Evolutionary conservation across 2,113 vertebrate genomes (phyloP).

Genomic region (Proterorhinus semilunaris): DNA sequence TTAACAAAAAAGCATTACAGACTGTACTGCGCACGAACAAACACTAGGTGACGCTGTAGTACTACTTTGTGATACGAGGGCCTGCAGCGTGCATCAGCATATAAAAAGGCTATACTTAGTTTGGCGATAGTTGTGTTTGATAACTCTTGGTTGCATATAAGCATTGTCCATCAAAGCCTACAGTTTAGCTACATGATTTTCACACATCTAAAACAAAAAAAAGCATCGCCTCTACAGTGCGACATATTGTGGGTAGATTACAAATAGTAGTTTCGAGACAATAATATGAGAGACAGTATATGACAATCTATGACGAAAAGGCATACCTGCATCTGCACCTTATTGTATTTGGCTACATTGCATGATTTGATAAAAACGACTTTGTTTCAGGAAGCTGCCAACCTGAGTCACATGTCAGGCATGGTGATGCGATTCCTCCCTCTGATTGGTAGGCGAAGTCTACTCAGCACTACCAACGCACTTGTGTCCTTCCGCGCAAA

Average conservation of each 20-base stretch:
- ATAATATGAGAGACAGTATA: too few relatives aligned
- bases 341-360: not conserved
- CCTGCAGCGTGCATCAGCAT: not conserved
- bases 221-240: too few relatives aligned
- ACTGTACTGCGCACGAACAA: not conserved
- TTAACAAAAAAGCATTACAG: not conserved
- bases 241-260: too few relatives aligned
- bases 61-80: not conserved
- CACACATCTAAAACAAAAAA: not conserved
- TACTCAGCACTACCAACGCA: slow-evolving; percentile 22
- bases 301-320: not conserved
- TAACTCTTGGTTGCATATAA: too few relatives aligned
- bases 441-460: slow-evolving; percentile 51
- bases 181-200: too few relatives aligned
- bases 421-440: slow-evolving; percentile 13
- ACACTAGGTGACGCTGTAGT: not conserved
- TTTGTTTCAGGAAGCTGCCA: slow-evolving; percentile 9
- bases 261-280: too few relatives aligned
- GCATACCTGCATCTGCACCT: not conserved
- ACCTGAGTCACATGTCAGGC: slow-evolving; percentile 55
- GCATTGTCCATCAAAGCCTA: too few relatives aligned
- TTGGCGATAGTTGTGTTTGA: too few relatives aligned
- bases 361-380: not conserved
- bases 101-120: not conserved
- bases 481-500: slow-evolving; percentile 49